Conservation (phyloP, 2,797 vertebrate species). For the Cottoperca gobio region DNA sequence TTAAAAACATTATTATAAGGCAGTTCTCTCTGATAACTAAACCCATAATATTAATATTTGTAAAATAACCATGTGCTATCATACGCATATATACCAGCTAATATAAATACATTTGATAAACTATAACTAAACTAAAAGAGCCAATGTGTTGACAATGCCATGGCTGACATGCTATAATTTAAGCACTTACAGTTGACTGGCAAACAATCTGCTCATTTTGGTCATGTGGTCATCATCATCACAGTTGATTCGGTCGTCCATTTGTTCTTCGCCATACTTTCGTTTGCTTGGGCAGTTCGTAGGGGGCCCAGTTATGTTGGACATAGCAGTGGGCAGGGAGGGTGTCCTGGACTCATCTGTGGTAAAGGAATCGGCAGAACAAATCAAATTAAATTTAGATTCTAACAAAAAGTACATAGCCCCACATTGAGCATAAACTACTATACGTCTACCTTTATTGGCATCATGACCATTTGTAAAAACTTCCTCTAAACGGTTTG, state of each 20-base stretch:
- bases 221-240: slow-evolving; percentile 92
- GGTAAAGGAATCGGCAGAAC: slow-evolving; percentile 72
- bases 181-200: slow-evolving; percentile 91
- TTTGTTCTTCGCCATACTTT: slow-evolving; percentile 93
- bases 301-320: slow-evolving; percentile 90
- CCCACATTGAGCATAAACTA: not conserved
- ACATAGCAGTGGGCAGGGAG: slow-evolving; percentile 86
- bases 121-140: not conserved
- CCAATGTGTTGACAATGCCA: not conserved
- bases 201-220: slow-evolving; percentile 96
- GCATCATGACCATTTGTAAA: not conserved
- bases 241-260: slow-evolving; percentile 89
- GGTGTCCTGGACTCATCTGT: slow-evolving; percentile 92
- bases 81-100: too few species aligned
- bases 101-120: too few species aligned
- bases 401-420: not conserved
- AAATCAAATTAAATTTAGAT: not conserved
- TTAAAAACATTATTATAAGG: too few species aligned
- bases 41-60: too few species aligned
- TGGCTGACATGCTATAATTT: not conserved
- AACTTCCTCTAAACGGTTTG: not conserved
- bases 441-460: not conserved
- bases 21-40: too few species aligned
- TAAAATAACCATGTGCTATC: not conserved
- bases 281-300: slow-evolving; percentile 94